Evolutionary conservation across 2,113 vertebrate genomes (phyloP), one percentile per base, ranked within the genome.

Genomic region (Gobius niger): DNA sequence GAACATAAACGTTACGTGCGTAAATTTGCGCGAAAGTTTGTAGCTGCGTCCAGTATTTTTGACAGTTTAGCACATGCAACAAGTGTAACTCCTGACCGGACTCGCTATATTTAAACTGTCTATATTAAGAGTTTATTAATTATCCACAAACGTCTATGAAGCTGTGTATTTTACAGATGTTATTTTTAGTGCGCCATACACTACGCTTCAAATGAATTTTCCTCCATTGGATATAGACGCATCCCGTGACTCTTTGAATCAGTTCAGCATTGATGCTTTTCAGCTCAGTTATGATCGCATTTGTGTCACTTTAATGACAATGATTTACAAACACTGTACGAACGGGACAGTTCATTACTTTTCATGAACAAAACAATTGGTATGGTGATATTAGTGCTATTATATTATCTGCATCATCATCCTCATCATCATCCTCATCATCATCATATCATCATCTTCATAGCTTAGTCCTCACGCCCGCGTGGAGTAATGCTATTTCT

Each of bases 71-170:
- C 82, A 57, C 72, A 77, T 34, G 67, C 64, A 80, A 85, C 40
- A 42, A n/a, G 14, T 75, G 81, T 78, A 90, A 88, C 88, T 70
- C 77, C 44, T 68, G 65, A 70, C 73, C 83, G 82, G 83, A 76
- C 69, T 1, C 65, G 76, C 88, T 89, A 90, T 88, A 86, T 80
- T 89, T 88, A 72, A 70, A 82, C 72, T 6, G 57, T 63, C 78
- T 83, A 85, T 83, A 78, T 80, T 77, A 41, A 70, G 63, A 6
- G 24, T 34, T 34, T 34, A 34, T 44, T 78, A 78, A 84, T 88
- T 80, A 76, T 77, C 66, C 18, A 16, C 63, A 72, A 66, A 75
- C 42, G 56, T 64, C 69, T 53, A 70, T 69, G 19, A 16, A 82
- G 60, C 65, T 50, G 10, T 69, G 52, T 63, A 73, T 51, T 80